phyloP scores from a whole-genome alignment of 2,113 vertebrate genomes.

The Ardeotis arabs region DNA sequence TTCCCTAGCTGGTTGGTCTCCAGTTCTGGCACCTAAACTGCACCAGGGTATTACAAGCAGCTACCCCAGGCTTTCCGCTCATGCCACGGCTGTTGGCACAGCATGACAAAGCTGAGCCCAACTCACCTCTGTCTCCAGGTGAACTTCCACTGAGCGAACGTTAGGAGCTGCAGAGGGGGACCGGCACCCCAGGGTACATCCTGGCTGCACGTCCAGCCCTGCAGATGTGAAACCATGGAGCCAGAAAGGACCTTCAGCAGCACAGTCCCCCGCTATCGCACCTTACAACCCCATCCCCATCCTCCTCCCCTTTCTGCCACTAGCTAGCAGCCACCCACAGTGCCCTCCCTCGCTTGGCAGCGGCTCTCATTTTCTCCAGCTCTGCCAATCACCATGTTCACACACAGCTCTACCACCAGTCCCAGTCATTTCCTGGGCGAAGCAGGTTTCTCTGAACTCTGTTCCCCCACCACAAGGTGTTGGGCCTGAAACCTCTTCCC shows the following conservation, averaged over 20 bases:
- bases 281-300: background rate
- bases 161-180: background rate
- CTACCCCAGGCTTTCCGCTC: background rate
- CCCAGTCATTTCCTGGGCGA: background rate
- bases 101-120: rapidly evolving
- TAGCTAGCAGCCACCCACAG: background rate
- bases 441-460: background rate
- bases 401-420: background rate
- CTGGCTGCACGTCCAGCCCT: background rate
- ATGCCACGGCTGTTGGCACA: rapidly evolving
- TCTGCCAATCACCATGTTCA: background rate
- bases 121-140: background rate
- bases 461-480: background rate
- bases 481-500: background rate
- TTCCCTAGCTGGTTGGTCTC: background rate
- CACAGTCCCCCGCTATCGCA: background rate
- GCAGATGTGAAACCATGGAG: background rate
- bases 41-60: background rate
- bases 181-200: rapidly evolving
- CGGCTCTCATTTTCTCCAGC: background rate
- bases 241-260: background rate
- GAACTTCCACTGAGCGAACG: background rate
- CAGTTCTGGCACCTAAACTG: background rate
- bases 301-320: background rate
- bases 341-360: background rate